Conservation (phyloP, 2,888 invertebrate species). For the Caradrina kadenii region DNA sequence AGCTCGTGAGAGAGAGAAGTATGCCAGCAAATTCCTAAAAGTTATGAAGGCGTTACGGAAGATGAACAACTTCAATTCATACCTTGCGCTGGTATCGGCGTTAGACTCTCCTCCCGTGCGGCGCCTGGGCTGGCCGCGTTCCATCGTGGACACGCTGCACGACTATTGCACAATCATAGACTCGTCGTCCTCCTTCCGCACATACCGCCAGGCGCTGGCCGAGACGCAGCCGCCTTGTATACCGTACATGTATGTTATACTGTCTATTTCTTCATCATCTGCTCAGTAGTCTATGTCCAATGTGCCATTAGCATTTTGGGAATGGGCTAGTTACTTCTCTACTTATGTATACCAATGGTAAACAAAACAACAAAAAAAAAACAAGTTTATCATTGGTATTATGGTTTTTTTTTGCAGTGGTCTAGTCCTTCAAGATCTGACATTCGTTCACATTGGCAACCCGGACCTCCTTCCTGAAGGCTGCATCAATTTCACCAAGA, state of each 20-base stretch:
- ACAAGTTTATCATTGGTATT: neutral
- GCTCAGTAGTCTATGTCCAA: neutral
- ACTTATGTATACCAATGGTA: neutral
- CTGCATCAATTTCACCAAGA: constrained; percentile 98
- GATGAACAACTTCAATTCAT: constrained; percentile 99
- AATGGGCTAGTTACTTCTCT: too few relatives aligned
- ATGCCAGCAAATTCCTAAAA: constrained; percentile 98
- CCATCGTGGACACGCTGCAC: constrained; percentile 97
- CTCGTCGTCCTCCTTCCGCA: constrained; percentile 98
- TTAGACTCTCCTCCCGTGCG: constrained; percentile 98
- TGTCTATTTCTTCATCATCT: neutral
- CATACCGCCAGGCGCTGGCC: constrained; percentile 98
- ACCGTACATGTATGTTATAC: constrained; percentile 97
- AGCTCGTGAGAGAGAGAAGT: constrained; percentile 98
- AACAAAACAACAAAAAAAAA: too few relatives aligned
- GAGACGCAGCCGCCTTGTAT: constrained; percentile 99
- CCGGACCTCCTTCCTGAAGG: constrained; percentile 96
- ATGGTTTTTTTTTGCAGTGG: constrained; percentile 92
- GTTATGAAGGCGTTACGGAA: constrained; percentile 99
- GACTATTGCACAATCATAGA: constrained; percentile 99
- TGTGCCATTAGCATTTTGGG: neutral
- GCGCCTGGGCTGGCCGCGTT: constrained; percentile 98
- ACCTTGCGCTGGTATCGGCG: constrained; percentile 98
- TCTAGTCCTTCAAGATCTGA: constrained; percentile 99
- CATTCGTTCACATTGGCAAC: constrained; percentile 99